A percentile compares a stretch with the other conserved stretches of the same genome.
These are phyloP conservation scores for Coecobrya sp. DNA, from an alignment of 2,888 invertebrate species.

Conservation along the genomic window DNA sequence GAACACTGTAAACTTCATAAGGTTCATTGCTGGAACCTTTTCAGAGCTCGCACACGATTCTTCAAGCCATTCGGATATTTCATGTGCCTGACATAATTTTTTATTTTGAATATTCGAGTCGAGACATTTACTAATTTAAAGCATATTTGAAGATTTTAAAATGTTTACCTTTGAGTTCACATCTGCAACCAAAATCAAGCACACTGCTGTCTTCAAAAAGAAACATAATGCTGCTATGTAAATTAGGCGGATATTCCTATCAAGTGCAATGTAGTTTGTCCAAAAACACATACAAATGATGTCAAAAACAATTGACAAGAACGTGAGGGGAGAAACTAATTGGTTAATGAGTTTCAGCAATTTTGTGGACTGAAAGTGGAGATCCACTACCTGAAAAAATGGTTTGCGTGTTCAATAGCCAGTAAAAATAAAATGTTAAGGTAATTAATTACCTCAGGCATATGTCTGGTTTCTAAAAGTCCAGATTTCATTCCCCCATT, in stretches of 20 bases:
- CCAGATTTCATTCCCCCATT: constrained; percentile 27
- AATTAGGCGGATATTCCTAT: neutral
- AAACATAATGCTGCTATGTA: constrained; percentile 55
- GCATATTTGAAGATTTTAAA: neutral
- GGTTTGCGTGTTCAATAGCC: neutral
- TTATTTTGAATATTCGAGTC: neutral
- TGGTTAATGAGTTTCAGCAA: constrained; percentile 63
- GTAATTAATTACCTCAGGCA: constrained; percentile 70
- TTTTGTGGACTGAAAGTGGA: constrained; percentile 73
- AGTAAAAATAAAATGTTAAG: too few relatives aligned
- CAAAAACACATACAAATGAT: constrained; percentile 66
- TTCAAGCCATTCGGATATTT: constrained; percentile 74
- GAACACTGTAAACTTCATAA: constrained; percentile 66
- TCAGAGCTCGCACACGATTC: constrained; percentile 54
- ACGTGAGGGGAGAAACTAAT: constrained; percentile 70
- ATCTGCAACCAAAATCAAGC: constrained; percentile 66
- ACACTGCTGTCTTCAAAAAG: constrained; percentile 46
- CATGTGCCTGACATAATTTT: constrained; percentile 54
- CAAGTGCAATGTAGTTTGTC: constrained; percentile 63
- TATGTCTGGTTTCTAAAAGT: constrained; percentile 21
- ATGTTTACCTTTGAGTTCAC: constrained; percentile 73
- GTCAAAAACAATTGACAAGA: constrained; percentile 61
- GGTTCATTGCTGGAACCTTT: constrained; percentile 57
- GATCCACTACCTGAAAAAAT: constrained; percentile 63
- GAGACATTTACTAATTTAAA: neutral